Base-by-base conservation (phyloP, 2,797 vertebrate species). In the Sebastes oblongus region DNA sequence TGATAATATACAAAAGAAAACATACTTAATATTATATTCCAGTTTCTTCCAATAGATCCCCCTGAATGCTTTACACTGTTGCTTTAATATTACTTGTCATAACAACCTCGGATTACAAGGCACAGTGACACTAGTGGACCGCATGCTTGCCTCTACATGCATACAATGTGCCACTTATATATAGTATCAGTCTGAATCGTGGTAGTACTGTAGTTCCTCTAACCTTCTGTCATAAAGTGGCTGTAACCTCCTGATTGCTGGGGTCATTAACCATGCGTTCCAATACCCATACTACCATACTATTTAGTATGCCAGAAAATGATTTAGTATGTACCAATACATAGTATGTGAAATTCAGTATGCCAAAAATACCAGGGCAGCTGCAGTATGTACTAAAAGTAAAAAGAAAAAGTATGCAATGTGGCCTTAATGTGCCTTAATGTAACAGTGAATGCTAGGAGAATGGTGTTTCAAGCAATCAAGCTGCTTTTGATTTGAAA, bases 161-260 rank as follows among this genome's bases (percentile, higher is more conserved):
- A 24, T 61, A 66, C 42, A 30, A 3, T 76, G 39, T 60, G 27
- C n/a, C 10, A 46, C 20, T 25, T 59, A 60, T 42, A 66, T 65
- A 32, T 30, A 76, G 54, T 42, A 75, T 80, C 72, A 72, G 60
- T 54, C 42, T 58, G 54, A 77, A 67, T 81, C 34, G 1, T 22
- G 55, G 13, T 60, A 10, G 34, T 13, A 27, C 36, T 64, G 56
- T 58, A 8, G 39, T 67, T 60, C 32, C 32, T 54, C 42, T 50
- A n/a, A 34, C 80, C 78, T 54, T 78, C 60, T 34, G 69, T 66
- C 6, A 12, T 77, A 72, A 80, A 67, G 58, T 46, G 83, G 61
- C 75, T 7, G 54, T 79, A 78, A 83, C 82, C 84, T 82, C 60
- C 72, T 76, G 71, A 66, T 81, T 80, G 30, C 30, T 74, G 22